Percentiles rank a stretch among this genome's conserved stretches.
Conservation (phyloP, 1,140 invertebrate genomes). For the Harpegnathos saltator region DNA sequence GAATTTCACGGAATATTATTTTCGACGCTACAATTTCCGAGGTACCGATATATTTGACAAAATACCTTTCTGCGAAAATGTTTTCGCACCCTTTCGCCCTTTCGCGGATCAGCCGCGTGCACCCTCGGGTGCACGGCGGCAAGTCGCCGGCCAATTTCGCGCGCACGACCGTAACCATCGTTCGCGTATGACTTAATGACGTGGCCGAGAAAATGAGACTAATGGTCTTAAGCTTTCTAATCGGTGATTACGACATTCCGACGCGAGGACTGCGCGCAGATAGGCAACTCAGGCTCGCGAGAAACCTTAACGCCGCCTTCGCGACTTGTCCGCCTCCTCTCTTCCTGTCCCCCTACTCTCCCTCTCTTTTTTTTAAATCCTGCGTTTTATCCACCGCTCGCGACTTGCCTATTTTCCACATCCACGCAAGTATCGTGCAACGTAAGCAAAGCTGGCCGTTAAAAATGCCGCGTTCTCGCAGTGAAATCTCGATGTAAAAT, state of each 20-base stretch:
- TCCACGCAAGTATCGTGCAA: constrained; percentile 26
- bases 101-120: neutral
- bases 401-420: constrained; percentile 34
- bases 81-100: neutral
- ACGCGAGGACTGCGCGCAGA: constrained; percentile 35
- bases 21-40: too few relatives aligned
- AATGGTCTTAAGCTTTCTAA: constrained; percentile 55
- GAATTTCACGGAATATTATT: too few relatives aligned
- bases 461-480: constrained; percentile 29
- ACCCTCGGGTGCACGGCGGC: neutral
- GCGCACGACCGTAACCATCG: constrained; percentile 17
- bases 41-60: too few relatives aligned
- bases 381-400: constrained; percentile 40
- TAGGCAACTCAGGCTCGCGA: constrained; percentile 14
- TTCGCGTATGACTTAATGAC: constrained; percentile 52
- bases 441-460: neutral
- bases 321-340: neutral
- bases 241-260: constrained; percentile 48
- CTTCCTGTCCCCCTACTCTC: neutral
- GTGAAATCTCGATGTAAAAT: neutral
- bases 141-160: constrained; percentile 7
- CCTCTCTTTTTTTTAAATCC: constrained; percentile 15
- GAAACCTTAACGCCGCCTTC: constrained; percentile 50
- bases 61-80: too few relatives aligned
- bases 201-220: constrained; percentile 51